Percentiles rank a stretch among this genome's conserved stretches.
These are phyloP conservation scores for Brachypodius melanocephalos DNA, from an alignment of 2,113 vertebrate genomes.

Conservation along the genomic window DNA sequence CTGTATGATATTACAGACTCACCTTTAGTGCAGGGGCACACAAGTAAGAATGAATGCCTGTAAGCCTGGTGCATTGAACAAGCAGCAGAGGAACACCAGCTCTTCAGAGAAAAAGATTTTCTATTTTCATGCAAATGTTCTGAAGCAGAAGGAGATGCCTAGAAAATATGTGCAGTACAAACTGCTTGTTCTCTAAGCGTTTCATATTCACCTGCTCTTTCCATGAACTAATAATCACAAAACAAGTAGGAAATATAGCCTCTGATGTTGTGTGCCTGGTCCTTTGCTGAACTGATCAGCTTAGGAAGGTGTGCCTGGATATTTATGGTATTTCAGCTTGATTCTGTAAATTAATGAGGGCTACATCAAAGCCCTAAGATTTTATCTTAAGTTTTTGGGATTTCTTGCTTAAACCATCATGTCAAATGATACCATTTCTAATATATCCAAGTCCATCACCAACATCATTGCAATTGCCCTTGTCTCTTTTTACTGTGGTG, in stretches of 20 bases:
- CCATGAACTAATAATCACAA: not conserved
- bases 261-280: not conserved
- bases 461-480: not conserved
- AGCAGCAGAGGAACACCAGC: not conserved
- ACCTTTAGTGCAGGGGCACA: not conserved
- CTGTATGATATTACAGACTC: not conserved
- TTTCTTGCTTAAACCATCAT: not conserved
- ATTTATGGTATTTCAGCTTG: not conserved
- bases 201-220: not conserved
- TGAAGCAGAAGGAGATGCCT: not conserved
- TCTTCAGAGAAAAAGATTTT: not conserved
- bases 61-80: not conserved
- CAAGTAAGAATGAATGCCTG: not conserved
- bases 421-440: not conserved
- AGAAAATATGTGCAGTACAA: not conserved
- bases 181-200: not conserved
- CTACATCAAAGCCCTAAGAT: not conserved
- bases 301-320: not conserved
- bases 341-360: not conserved
- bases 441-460: not conserved
- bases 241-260: not conserved
- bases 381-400: not conserved
- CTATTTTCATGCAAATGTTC: constrained; percentile 21
- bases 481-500: not conserved
- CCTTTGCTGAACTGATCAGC: not conserved